Conservation (phyloP, 2,797 vertebrate genomes). For the Epinephelus coioides region DNA sequence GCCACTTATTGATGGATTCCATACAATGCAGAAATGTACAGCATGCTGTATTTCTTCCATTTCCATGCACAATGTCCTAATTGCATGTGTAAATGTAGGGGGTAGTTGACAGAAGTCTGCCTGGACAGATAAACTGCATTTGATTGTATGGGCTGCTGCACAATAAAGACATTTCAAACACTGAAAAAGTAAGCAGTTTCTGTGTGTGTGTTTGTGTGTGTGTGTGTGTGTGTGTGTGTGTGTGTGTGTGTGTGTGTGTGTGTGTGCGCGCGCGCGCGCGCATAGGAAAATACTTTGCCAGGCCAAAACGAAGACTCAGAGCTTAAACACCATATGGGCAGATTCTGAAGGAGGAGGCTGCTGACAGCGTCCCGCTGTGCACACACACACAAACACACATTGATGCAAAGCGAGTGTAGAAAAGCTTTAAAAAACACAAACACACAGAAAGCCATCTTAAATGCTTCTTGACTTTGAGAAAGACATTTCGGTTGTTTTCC, state of each 20-base stretch:
- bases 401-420: not conserved
- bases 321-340: slow-evolving; percentile 69
- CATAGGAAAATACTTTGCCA: slow-evolving; percentile 37
- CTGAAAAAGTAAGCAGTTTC: not conserved
- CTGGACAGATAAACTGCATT: slow-evolving; percentile 18
- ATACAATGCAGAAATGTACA: not conserved
- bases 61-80: not conserved
- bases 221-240: not conserved
- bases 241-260: not conserved
- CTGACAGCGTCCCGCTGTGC: slow-evolving; percentile 45
- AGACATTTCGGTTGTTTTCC: not conserved
- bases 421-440: slow-evolving; percentile 22
- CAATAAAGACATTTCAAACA: slow-evolving; percentile 15
- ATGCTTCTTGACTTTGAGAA: slow-evolving; percentile 16
- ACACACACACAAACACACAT: slow-evolving; percentile 12
- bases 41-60: not conserved
- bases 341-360: slow-evolving; percentile 47
- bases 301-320: slow-evolving; percentile 43
- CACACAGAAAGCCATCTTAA: slow-evolving; percentile 18
- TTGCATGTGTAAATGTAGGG: not conserved
- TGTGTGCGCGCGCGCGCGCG: not conserved
- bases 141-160: slow-evolving; percentile 12
- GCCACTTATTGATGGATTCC: not conserved
- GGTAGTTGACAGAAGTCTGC: slow-evolving; percentile 14
- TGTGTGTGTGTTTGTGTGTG: not conserved